Conservation (phyloP, 2,113 vertebrate species). For the Lasiurus borealis region DNA sequence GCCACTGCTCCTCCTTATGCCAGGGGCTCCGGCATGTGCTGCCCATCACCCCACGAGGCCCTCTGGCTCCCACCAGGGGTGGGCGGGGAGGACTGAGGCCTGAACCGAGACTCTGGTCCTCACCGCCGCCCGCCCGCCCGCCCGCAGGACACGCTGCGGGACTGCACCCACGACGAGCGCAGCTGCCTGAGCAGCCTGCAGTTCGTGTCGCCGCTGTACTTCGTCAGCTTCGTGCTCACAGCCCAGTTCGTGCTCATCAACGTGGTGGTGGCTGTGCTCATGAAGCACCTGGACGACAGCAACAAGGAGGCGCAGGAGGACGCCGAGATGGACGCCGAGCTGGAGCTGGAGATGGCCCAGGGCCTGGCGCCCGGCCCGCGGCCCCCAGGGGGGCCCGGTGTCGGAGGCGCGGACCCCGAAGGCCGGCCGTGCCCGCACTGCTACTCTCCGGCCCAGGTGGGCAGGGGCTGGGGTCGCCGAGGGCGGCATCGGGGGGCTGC, state of each 20-base stretch:
- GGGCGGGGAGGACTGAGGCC: background rate
- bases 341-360: slow-evolving; percentile 96
- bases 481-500: background rate
- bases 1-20: background rate
- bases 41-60: background rate
- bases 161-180: slow-evolving; percentile 96
- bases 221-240: slow-evolving; percentile 99
- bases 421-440: slow-evolving; percentile 85
- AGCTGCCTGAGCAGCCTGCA: slow-evolving; percentile 96
- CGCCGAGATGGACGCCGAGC: slow-evolving; percentile 98
- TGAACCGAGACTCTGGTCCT: background rate
- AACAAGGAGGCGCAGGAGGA: slow-evolving; percentile 99
- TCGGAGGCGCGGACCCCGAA: slow-evolving; percentile 75
- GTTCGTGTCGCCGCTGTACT: slow-evolving; percentile 98
- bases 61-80: background rate
- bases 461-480: background rate
- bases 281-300: slow-evolving; percentile 99
- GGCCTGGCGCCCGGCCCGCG: slow-evolving; percentile 87
- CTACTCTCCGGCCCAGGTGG: slow-evolving; percentile 96
- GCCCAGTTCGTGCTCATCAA: slow-evolving; percentile 99
- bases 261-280: slow-evolving; percentile 99
- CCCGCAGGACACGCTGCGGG: slow-evolving; percentile 95
- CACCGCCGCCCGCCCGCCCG: background rate
- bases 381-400: no score
- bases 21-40: background rate